Evolutionary conservation across 2,797 vertebrate genomes (phyloP).

Genomic region (Xenops minutus): DNA sequence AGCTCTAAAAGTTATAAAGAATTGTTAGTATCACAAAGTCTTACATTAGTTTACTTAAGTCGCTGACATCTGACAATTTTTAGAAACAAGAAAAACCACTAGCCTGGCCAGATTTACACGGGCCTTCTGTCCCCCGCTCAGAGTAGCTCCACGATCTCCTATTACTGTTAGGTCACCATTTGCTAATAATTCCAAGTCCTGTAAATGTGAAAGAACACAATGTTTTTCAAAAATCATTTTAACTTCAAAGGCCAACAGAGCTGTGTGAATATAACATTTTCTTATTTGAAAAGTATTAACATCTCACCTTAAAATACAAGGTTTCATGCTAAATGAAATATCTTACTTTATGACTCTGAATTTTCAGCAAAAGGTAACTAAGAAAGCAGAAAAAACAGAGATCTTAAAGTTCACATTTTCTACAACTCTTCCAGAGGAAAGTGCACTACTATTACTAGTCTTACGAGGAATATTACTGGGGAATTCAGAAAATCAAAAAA

Average conservation of each 20-base stretch:
- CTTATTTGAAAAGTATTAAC: not conserved
- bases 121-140: conserved; percentile 95
- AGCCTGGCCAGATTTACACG: conserved; percentile 92
- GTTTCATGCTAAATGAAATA: not conserved
- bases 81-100: not conserved
- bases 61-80: not conserved
- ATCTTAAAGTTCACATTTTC: not conserved
- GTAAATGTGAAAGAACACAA: not conserved
- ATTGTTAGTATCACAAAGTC: not conserved
- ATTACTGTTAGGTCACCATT: conserved; percentile 89
- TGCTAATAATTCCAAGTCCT: conserved; percentile 91
- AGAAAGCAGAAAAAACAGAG: not conserved
- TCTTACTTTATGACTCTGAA: not conserved
- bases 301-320: not conserved
- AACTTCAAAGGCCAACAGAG: not conserved
- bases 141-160: conserved; percentile 90
- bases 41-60: not conserved
- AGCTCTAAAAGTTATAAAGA: conserved; percentile 76
- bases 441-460: not conserved
- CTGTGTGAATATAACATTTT: not conserved
- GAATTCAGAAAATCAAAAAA: not conserved
- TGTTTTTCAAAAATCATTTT: accelerated
- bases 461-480: not conserved
- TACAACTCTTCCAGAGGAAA: not conserved
- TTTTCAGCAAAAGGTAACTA: not conserved